Base-by-base conservation (phyloP, 2,113 vertebrate genomes). In the Setophaga coronata region DNA sequence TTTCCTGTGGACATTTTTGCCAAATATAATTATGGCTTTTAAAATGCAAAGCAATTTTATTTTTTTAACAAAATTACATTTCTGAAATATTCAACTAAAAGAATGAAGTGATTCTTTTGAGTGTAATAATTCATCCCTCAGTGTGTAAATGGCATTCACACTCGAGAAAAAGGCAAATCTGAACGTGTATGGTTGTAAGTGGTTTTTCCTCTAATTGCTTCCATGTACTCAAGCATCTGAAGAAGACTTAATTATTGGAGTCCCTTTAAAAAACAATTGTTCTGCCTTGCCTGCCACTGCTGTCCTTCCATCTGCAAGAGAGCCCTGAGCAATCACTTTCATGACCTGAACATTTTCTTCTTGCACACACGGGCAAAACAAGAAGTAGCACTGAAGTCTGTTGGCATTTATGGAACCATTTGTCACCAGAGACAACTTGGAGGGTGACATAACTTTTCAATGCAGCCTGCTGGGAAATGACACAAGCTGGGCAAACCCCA, bases 331-430 rank as follows among this genome's bases (percentile, higher is more conserved):
- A 97, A 89, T 93, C 89, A 62, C 57, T 94, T 96, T 74, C 62
- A 42, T 70, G 53, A 77, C 31, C 93, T 95, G 66, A 79, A 92
- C n/a, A 6, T 53, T 87, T 42, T 87, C 36, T 58, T 88, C 78
- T 78, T 93, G 73, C 65, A 50, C 79, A 81, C 77, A 77, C 38
- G 71, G 71, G 65, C 74, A 65, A 97, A 97, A 96, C 73, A 92
- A 92, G 92, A 97, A 96, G 82, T 82, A 95, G 76, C 90, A 82
- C 54, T 95, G 94, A 94, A 43, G 64, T 95, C 95, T 97, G 92
- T 97, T 97, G 96, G 87, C 90, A 82, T 97, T 97, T 96, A 84
- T 73, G 93, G 92, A 97, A 98, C 94, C 87, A 95, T 97, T 97
- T 97, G 96, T 98, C 97, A 97, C 93, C 82, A 95, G 48, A 71